These are phyloP conservation scores for Pollenia angustigena DNA, from an alignment of 2,888 invertebrate species.

Conservation along the genomic window DNA sequence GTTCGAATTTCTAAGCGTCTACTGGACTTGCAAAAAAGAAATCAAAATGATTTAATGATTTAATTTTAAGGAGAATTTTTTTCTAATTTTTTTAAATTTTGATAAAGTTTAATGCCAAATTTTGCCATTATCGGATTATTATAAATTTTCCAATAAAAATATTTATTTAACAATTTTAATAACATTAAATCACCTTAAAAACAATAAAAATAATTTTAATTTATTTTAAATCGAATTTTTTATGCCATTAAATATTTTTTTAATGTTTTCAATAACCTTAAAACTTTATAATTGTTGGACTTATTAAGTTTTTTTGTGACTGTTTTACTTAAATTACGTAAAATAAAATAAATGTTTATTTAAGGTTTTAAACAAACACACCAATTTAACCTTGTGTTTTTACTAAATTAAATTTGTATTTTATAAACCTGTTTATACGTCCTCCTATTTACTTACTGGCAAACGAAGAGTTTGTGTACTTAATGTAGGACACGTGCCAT, in stretches of 20 bases:
- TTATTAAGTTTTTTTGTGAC: background rate
- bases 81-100: no score
- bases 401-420: conserved; percentile 18
- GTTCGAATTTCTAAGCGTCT: no score
- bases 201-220: no score
- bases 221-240: no score
- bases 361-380: background rate
- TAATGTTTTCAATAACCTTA: background rate
- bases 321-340: conserved; percentile 3
- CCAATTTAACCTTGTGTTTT: background rate
- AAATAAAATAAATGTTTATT: conserved; percentile 20
- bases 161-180: no score
- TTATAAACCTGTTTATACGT: background rate
- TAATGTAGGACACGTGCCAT: conserved; percentile 36
- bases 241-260: background rate
- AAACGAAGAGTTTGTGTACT: background rate
- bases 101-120: no score
- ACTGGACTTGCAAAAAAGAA: no score
- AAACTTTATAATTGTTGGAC: background rate
- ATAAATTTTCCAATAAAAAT: no score
- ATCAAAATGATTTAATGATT: no score
- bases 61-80: no score
- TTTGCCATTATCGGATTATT: no score
- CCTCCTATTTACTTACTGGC: background rate
- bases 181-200: no score